Base-by-base conservation (phyloP, 2,797 vertebrate genomes). In the Pseudochaenichthys georgianus region DNA sequence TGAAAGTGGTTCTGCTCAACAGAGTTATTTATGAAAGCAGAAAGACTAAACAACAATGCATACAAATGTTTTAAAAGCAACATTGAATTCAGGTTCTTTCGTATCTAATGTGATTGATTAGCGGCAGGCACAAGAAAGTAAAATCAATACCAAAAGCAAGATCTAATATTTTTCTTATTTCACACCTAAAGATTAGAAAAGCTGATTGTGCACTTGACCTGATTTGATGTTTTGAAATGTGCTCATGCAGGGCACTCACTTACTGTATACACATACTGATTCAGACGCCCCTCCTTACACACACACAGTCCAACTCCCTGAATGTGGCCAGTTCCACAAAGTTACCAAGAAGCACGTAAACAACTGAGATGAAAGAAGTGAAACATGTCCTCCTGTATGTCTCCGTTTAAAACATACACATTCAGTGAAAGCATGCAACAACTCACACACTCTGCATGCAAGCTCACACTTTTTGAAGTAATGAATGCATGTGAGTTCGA, bases 161-260 rank as follows among this genome's bases (percentile, higher is more conserved):
- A 47, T 46, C 51, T 43, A 9, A 66, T 72, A 59, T 70, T 48
- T 12, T 71, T 77, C 58, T 66, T 61, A 75, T 87, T 89, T 80
- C 62, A 85, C 63, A 43, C 31, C 82, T 64, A 50, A 5, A 73
- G 64, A 64, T 74, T 12, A 71, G 73, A 19, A 64, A 21, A 62
- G 53, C 13, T 28, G 51, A 81, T 71, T 62, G 34, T 66, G 52
- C 63, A 52, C 74, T 79, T 63, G 62, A 71, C 52, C 50, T 47
- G 41, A 16, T 67, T 68, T 5, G 1, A 59, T 54, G 38, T 67
- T 46, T 38, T 59, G 45, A 70, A 61, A 57, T 23, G 38, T 55
- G 69, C 57, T 17, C 4, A 17, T 13, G 19, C 13, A 52, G 17
- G 17, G 42, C 6, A 13, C 17, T 11, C 28, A 21, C 21, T 13